phyloP scores from a whole-genome alignment of 2,888 invertebrate genomes.

The Nemapogon koenigi region DNA sequence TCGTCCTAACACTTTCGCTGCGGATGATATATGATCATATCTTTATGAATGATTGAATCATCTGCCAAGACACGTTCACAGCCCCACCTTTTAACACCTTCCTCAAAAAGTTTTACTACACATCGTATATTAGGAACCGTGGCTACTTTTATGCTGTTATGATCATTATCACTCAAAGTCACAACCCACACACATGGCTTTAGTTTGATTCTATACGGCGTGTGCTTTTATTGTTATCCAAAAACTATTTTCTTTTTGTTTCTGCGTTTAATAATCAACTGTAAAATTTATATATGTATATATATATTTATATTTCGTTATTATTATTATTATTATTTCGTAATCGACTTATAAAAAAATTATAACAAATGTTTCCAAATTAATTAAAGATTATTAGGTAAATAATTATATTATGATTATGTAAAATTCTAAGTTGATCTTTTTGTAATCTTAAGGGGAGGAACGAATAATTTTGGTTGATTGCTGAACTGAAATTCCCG shows the following conservation, averaged over 20 bases:
- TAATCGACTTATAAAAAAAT: no score
- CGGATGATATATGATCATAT: slow-evolving; percentile 59
- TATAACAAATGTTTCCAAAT: no score
- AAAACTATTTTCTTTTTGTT: slow-evolving; percentile 5
- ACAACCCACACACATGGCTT: slow-evolving; percentile 39
- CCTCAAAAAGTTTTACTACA: slow-evolving; percentile 57
- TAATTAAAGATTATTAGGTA: no score
- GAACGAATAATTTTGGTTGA: no score
- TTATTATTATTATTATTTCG: no score
- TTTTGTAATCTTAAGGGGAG: no score
- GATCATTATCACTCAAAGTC: slow-evolving; percentile 60
- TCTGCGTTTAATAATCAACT: no score
- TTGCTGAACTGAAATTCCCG: no score
- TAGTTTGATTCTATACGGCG: slow-evolving; percentile 3
- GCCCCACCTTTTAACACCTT: slow-evolving; percentile 58
- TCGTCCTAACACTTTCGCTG: slow-evolving; percentile 52
- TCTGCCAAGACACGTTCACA: slow-evolving; percentile 54
- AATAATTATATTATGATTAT: no score
- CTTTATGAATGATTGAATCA: slow-evolving; percentile 61
- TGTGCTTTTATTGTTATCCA: slow-evolving; percentile 5
- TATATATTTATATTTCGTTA: no score
- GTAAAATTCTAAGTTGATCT: no score
- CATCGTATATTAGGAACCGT: slow-evolving; percentile 53
- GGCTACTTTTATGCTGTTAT: slow-evolving; percentile 58
- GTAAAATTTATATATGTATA: no score